A percentile compares a stretch with the other conserved stretches of the same genome.
Conservation (phyloP, 1,140 invertebrate species). For the Archegozetes longisetosus region DNA sequence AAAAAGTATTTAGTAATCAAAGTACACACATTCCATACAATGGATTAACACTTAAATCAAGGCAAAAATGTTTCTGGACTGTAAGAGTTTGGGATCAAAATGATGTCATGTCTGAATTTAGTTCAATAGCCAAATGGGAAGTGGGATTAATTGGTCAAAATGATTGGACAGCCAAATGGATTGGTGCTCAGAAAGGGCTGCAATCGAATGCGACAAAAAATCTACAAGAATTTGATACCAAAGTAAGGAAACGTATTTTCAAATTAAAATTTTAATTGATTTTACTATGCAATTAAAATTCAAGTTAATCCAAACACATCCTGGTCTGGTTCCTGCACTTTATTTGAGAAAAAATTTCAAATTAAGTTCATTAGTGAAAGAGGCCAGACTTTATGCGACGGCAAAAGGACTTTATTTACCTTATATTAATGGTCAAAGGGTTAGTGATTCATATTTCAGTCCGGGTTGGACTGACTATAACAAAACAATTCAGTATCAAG, state of each 20-base stretch:
- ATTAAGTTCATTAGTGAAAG: no score
- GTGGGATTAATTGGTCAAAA: background rate
- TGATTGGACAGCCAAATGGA: background rate
- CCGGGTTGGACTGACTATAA: background rate
- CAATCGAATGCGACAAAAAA: background rate
- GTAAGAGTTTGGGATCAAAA: background rate
- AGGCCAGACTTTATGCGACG: background rate
- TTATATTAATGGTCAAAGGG: background rate
- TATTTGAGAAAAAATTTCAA: background rate
- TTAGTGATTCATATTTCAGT: background rate
- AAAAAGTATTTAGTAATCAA: no score
- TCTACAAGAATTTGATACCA: background rate
- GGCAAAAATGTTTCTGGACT: no score
- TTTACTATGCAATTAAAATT: background rate
- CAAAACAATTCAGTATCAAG: background rate
- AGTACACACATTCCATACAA: no score
- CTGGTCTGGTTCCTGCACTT: background rate
- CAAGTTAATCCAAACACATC: background rate
- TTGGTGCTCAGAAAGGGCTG: background rate
- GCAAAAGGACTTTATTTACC: background rate
- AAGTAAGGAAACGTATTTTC: no score
- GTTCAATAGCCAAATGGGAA: background rate
- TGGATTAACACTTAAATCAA: no score
- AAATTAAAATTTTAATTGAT: background rate
- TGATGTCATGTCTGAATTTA: background rate